Conservation (phyloP, 2,888 invertebrate species). For the Drosophila quinaria region DNA sequence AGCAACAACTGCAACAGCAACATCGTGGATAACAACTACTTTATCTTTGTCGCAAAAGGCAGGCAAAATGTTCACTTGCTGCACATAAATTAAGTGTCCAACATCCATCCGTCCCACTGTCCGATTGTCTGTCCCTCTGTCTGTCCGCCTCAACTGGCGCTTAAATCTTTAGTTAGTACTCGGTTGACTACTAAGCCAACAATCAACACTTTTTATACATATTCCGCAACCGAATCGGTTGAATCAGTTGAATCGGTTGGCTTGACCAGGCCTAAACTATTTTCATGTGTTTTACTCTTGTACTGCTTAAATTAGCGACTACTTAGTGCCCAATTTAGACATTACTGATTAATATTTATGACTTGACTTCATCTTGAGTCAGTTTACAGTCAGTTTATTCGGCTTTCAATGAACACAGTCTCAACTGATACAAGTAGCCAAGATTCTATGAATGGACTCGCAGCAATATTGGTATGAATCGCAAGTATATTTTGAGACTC, state of each 20-base stretch:
- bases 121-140: not conserved
- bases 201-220: slow-evolving; percentile 66
- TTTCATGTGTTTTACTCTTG: slow-evolving; percentile 46
- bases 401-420: slow-evolving; percentile 46
- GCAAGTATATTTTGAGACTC: not conserved
- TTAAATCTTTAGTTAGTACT: slow-evolving; percentile 44
- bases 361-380: slow-evolving; percentile 60
- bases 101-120: not conserved
- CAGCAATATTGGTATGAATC: slow-evolving; percentile 14
- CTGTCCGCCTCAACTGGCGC: slow-evolving; percentile 54
- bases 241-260: slow-evolving; percentile 6
- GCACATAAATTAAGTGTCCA: slow-evolving; percentile 76
- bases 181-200: slow-evolving; percentile 35
- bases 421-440: slow-evolving; percentile 11
- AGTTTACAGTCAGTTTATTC: not conserved
- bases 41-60: slow-evolving; percentile 79
- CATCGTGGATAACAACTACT: slow-evolving; percentile 59
- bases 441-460: slow-evolving; percentile 60
- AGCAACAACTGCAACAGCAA: slow-evolving; percentile 12
- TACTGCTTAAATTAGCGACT: slow-evolving; percentile 71
- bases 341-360: slow-evolving; percentile 75
- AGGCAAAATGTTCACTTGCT: slow-evolving; percentile 72
- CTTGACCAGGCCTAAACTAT: slow-evolving; percentile 51
- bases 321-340: slow-evolving; percentile 76
- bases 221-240: slow-evolving; percentile 42